Evolutionary conservation across 2,888 invertebrate species (phyloP), one percentile per base, ranked within the genome.

Genomic region (Drosophila imparisetae): DNA sequence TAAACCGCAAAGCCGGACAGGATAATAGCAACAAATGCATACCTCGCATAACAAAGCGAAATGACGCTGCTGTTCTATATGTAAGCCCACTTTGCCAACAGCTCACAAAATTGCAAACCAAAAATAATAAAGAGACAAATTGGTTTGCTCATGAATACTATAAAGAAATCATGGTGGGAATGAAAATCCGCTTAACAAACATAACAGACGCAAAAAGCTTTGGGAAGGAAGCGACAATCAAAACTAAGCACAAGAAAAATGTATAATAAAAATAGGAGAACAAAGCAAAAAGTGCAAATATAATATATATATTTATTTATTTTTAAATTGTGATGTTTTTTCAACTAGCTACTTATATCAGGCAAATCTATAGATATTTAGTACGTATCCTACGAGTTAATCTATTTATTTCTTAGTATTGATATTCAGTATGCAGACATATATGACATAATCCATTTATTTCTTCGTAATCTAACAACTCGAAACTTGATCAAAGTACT

Each of bases 161-260:
- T 40, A 52, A 72, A 52, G 32, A 62, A 38, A 59, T 66, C 59
- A 65, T 59, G 59, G 50, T 13, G 57, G 53, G 50, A 76, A 70
- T 40, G 42, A 45, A 59, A 77, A 75, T 57, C 78, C 27, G 64
- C 59, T 67, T 76, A 78, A 58, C 57, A 66, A 61, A 53, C 30
- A 36, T n/a, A 24, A 21, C 24, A 49, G 38, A 64, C 10, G 2
- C 4, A 49, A 24, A 62, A 32, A 29, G 27, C 27, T 8, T 62
- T 10, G n/a, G 15, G 10, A 24, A 29, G n/a, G 27, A 34, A n/a
- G 13, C 29, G 5, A 18, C 24, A 18, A 15, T 15, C 34, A 24
- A 24, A 34, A 34, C 34, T 2, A 18, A 24, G 53, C 24, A 0
- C 24, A 53, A 45, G 24, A 15, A 24, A 4, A 15, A 15, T 15